These are phyloP conservation scores for Eptatretus burgeri DNA, from an alignment of 2,113 vertebrate genomes.

Conservation along the genomic window DNA sequence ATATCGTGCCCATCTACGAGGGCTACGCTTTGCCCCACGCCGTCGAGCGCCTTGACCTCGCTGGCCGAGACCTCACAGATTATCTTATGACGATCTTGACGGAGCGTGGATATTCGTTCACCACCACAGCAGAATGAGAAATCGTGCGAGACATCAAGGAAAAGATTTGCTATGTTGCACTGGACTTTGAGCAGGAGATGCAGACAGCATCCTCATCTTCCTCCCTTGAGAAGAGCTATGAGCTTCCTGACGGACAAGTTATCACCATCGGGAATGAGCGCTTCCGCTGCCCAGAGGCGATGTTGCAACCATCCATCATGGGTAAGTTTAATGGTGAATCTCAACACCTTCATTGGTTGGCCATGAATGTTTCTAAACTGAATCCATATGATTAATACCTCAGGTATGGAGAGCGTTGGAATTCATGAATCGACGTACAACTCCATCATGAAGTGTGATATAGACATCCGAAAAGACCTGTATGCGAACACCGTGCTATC, in stretches of 20 bases:
- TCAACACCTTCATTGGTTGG: neutral
- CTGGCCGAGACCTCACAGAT: slow-evolving; percentile 86
- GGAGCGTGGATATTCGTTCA: slow-evolving; percentile 78
- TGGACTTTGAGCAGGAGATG: slow-evolving; percentile 99
- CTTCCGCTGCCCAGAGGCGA: slow-evolving; percentile 79
- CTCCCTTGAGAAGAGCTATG: slow-evolving; percentile 93
- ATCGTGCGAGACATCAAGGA: slow-evolving; percentile 95
- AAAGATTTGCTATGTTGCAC: slow-evolving; percentile 75
- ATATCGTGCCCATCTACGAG: slow-evolving; percentile 89
- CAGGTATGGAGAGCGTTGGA: slow-evolving; percentile 88
- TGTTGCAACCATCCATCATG: slow-evolving; percentile 91
- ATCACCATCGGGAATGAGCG: slow-evolving; percentile 93
- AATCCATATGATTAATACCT: slow-evolving; percentile 5
- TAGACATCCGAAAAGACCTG: slow-evolving; percentile 88
- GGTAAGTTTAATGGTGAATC: slow-evolving; percentile 23
- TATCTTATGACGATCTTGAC: slow-evolving; percentile 99
- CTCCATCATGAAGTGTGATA: slow-evolving; percentile 98
- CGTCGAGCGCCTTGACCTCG: slow-evolving; percentile 91
- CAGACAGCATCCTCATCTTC: slow-evolving; percentile 71
- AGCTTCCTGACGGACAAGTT: slow-evolving; percentile 83
- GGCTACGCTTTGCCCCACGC: slow-evolving; percentile 78
- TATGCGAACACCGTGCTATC: slow-evolving; percentile 92
- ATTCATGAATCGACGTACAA: slow-evolving; percentile 97
- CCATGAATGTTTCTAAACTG: neutral
- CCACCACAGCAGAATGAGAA: slow-evolving; percentile 82